A percentile compares a stretch with the other conserved stretches of the same genome.
Evolutionary conservation across 2,888 invertebrate species (phyloP).

Genomic region (Epistrophe eligans): DNA sequence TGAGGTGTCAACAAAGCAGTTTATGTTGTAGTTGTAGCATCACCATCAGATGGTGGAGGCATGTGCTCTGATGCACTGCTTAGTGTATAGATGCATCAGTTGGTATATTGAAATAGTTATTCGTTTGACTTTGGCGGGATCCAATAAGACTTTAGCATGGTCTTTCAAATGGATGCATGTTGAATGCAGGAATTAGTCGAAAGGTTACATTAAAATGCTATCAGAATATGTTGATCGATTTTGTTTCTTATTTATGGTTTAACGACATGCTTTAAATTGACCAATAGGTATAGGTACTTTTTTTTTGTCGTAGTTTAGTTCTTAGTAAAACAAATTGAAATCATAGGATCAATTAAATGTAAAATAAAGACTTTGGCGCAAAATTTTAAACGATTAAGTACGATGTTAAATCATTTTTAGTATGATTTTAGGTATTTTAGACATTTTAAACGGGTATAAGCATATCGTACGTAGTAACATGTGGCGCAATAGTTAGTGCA

Average conservation of each 20-base stretch:
- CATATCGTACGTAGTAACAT: too few species aligned
- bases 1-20: constrained; percentile 71
- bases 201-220: constrained; percentile 70
- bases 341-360: too few species aligned
- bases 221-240: constrained; percentile 47
- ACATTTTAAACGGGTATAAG: too few species aligned
- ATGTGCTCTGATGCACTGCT: not conserved
- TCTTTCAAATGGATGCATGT: constrained; percentile 28
- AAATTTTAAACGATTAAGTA: too few species aligned
- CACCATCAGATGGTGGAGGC: constrained; percentile 14
- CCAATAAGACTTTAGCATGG: constrained; percentile 24
- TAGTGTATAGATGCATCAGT: not conserved
- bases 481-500: too few species aligned
- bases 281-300: too few species aligned
- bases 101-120: not conserved
- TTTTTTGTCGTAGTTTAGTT: too few species aligned
- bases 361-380: too few species aligned
- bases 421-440: too few species aligned
- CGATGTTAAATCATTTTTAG: too few species aligned
- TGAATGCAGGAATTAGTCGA: constrained; percentile 62
- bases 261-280: not conserved
- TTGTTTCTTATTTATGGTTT: constrained; percentile 42
- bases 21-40: constrained; percentile 42
- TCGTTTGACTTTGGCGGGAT: constrained; percentile 24
- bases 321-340: too few species aligned